These are phyloP conservation scores for Eupsilia transversa DNA, from an alignment of 2,888 invertebrate species.

Conservation along the genomic window DNA sequence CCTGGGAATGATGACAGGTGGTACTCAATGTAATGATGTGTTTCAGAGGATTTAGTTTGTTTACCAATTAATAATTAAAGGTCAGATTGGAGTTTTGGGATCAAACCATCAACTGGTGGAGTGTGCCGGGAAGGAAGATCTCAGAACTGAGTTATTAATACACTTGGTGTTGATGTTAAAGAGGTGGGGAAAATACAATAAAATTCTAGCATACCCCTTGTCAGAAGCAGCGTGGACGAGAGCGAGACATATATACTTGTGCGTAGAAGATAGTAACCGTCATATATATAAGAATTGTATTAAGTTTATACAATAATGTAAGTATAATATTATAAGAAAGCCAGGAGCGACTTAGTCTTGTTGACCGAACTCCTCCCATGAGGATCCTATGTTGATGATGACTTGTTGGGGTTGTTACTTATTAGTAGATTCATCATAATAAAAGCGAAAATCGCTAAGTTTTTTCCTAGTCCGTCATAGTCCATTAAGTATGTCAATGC, in stretches of 20 bases:
- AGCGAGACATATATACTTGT: background rate
- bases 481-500: background rate
- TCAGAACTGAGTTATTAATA: background rate
- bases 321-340: too few species aligned
- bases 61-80: constrained; percentile 33
- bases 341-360: background rate
- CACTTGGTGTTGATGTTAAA: background rate
- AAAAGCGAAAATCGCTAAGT: background rate
- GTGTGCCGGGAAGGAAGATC: background rate
- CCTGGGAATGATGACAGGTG: constrained; percentile 55
- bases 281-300: too few species aligned
- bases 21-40: constrained; percentile 11
- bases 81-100: background rate
- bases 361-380: too few species aligned
- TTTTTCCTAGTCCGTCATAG: background rate
- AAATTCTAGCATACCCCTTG: background rate
- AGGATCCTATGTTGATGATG: background rate
- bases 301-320: too few species aligned
- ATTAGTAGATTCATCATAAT: background rate
- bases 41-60: constrained; percentile 22
- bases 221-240: background rate
- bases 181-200: background rate
- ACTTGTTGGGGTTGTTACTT: too few species aligned
- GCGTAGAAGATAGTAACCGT: background rate
- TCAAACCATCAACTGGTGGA: background rate